A percentile compares a stretch with the other conserved stretches of the same genome.
These are phyloP conservation scores for Thaleichthys pacificus DNA, from an alignment of 2,797 vertebrate species.

Conservation along the genomic window DNA sequence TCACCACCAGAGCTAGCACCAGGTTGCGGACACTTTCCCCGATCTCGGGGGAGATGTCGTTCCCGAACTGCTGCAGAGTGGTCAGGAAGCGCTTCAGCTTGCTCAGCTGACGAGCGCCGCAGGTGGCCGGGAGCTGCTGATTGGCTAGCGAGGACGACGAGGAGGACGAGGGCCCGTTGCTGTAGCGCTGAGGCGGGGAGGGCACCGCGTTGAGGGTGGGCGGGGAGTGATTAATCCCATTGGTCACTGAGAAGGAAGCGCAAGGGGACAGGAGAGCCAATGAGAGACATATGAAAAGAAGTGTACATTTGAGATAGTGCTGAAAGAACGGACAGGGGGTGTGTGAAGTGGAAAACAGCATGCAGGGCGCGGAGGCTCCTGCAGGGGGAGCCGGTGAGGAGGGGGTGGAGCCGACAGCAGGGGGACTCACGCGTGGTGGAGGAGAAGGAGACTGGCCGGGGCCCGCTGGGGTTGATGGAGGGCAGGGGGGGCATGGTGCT, in stretches of 20 bases:
- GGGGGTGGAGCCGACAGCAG: not conserved
- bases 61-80: slow-evolving; percentile 97
- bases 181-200: slow-evolving; percentile 94
- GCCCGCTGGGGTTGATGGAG: slow-evolving; percentile 89
- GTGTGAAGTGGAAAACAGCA: not conserved
- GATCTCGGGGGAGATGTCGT: slow-evolving; percentile 98
- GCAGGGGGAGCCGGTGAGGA: not conserved
- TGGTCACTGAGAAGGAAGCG: slow-evolving; percentile 81
- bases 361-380: not conserved
- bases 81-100: slow-evolving; percentile 98
- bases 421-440: slow-evolving; percentile 85
- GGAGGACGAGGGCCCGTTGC: slow-evolving; percentile 95
- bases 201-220: slow-evolving; percentile 93
- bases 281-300: not conserved
- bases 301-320: fast-evolving
- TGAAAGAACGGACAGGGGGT: not conserved
- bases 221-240: slow-evolving; percentile 95
- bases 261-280: not conserved
- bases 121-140: slow-evolving; percentile 97
- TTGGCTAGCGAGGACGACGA: slow-evolving; percentile 96
- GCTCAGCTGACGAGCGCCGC: slow-evolving; percentile 96
- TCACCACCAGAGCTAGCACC: slow-evolving; percentile 93
- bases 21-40: slow-evolving; percentile 96
- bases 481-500: slow-evolving; percentile 94
- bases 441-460: slow-evolving; percentile 90